These are phyloP conservation scores for Spinus pinus DNA, from an alignment of 2,797 vertebrate species.

Conservation along the genomic window DNA sequence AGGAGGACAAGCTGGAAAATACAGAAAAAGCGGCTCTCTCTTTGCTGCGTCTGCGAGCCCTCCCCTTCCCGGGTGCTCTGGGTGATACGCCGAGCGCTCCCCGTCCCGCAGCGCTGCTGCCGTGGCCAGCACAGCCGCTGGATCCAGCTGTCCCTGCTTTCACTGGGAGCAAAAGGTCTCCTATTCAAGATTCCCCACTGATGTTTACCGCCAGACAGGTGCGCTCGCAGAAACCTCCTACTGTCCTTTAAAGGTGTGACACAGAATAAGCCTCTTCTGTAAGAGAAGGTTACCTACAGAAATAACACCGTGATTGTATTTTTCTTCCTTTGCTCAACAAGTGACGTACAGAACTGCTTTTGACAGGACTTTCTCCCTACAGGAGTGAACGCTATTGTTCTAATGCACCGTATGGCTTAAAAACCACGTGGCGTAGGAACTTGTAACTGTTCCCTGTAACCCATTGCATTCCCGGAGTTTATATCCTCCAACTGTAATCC, in stretches of 20 bases:
- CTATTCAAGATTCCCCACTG: fast-evolving
- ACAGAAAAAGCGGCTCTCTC: fast-evolving
- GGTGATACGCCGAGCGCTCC: fast-evolving
- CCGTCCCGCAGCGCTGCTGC: neutral
- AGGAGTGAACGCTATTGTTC: neutral
- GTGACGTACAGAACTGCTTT: neutral
- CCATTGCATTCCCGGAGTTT: neutral
- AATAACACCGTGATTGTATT: fast-evolving
- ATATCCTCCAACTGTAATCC: neutral
- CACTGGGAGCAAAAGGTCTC: fast-evolving
- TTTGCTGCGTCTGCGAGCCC: fast-evolving
- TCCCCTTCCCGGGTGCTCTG: fast-evolving
- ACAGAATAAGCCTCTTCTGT: neutral
- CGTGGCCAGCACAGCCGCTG: fast-evolving
- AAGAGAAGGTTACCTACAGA: fast-evolving
- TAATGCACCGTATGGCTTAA: neutral
- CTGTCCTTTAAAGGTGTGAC: neutral
- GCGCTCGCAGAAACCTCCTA: fast-evolving
- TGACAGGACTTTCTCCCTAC: neutral
- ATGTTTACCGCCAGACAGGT: neutral
- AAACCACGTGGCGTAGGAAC: fast-evolving
- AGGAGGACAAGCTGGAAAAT: too few relatives aligned
- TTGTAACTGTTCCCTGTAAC: neutral
- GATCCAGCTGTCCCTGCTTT: fast-evolving
- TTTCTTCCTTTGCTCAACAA: neutral